Conservation (phyloP, 2,797 vertebrate species). For the Eidolon dupreanum region DNA sequence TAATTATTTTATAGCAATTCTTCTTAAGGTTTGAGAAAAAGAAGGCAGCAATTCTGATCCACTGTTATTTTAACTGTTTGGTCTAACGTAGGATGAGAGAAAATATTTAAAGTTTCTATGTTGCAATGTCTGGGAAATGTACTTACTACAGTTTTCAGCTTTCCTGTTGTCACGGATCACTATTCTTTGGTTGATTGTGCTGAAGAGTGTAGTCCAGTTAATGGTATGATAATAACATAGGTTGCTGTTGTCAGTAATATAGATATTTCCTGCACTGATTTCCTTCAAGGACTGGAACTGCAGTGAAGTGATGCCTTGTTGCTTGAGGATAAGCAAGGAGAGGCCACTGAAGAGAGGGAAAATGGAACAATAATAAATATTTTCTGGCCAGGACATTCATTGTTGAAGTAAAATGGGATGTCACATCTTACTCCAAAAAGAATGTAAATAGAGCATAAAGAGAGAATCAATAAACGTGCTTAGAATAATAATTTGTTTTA, state of each 20-base stretch:
- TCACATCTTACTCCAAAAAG: not conserved
- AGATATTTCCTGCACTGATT: slow-evolving; percentile 98
- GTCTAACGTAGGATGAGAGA: not conserved
- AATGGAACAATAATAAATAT: not conserved
- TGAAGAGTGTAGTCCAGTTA: slow-evolving; percentile 97
- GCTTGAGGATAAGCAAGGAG: slow-evolving; percentile 96
- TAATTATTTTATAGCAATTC: not conserved
- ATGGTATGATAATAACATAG: slow-evolving; percentile 98
- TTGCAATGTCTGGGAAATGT: not conserved
- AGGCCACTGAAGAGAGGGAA: slow-evolving; percentile 88
- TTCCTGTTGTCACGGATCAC: slow-evolving; percentile 94
- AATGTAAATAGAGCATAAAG: not conserved
- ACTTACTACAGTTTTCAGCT: slow-evolving; percentile 96
- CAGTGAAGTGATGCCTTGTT: slow-evolving; percentile 95
- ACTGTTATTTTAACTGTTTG: not conserved
- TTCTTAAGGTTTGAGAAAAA: not conserved
- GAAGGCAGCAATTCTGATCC: not conserved
- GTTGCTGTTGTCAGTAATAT: slow-evolving; percentile 97
- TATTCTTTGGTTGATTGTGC: slow-evolving; percentile 92
- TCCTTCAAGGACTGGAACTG: slow-evolving; percentile 96
- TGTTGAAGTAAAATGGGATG: not conserved
- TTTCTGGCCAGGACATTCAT: not conserved
- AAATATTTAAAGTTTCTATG: not conserved
- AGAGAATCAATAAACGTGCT: not conserved
- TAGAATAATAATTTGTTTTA: not conserved